Percentiles rank a stretch among this genome's conserved stretches.
Conservation (phyloP, 2,797 vertebrate genomes). For the Nasua narica region DNA sequence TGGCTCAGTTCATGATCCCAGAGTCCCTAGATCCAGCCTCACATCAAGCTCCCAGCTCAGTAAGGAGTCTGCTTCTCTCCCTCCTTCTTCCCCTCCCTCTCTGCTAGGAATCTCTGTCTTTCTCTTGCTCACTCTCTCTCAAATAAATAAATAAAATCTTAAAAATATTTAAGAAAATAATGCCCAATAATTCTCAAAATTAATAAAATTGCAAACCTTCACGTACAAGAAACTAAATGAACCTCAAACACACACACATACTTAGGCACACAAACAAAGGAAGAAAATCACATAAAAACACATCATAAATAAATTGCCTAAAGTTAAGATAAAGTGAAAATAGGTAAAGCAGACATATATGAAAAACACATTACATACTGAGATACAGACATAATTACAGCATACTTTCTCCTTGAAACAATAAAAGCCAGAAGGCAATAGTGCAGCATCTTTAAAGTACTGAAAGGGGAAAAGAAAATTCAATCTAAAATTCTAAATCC, state of each 20-base stretch:
- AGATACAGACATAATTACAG: neutral
- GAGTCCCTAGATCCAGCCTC: too few relatives aligned
- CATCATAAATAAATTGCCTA: neutral
- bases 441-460: neutral
- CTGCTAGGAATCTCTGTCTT: too few relatives aligned
- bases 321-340: neutral
- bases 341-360: neutral
- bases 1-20: too few relatives aligned
- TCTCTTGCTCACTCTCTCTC: too few relatives aligned
- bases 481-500: neutral
- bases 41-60: too few relatives aligned
- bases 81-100: too few relatives aligned
- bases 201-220: neutral
- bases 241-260: neutral
- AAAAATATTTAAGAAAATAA: neutral
- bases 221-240: neutral
- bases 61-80: too few relatives aligned
- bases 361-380: neutral
- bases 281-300: neutral
- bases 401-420: neutral
- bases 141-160: too few relatives aligned
- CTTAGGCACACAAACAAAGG: neutral
- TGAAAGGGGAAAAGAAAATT: neutral
- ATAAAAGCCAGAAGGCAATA: neutral
- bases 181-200: neutral